phyloP scores from a whole-genome alignment of 1,140 invertebrate species.

The Uloborus diversus region DNA sequence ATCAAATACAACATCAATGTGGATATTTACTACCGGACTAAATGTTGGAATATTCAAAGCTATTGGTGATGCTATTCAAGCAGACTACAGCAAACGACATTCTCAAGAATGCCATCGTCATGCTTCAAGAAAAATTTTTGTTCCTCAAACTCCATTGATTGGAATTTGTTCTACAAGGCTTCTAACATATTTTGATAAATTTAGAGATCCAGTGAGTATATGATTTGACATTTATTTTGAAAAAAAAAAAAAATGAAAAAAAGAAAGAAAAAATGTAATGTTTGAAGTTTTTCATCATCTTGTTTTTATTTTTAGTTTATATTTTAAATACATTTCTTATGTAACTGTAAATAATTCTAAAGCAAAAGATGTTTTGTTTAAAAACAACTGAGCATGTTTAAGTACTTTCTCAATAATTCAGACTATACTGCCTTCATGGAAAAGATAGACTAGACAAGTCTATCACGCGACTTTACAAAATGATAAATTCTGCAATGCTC shows the following conservation, averaged over 20 bases:
- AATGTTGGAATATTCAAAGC: conserved; percentile 62
- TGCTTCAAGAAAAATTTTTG: background rate
- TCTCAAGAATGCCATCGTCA: conserved; percentile 21
- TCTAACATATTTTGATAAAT: conserved; percentile 21
- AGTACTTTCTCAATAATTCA: too few relatives aligned
- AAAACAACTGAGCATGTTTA: too few relatives aligned
- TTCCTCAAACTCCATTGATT: conserved; percentile 21
- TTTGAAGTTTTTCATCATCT: background rate
- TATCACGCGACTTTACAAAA: too few relatives aligned
- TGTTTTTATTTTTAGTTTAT: too few relatives aligned
- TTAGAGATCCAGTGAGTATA: background rate
- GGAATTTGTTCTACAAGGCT: conserved; percentile 16
- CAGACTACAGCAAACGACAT: conserved; percentile 58
- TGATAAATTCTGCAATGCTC: too few relatives aligned
- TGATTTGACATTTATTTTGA: too few relatives aligned
- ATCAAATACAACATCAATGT: conserved; percentile 65
- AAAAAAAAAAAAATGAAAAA: too few relatives aligned
- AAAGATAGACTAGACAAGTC: too few relatives aligned
- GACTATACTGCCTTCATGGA: too few relatives aligned
- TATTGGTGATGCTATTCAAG: conserved; percentile 63
- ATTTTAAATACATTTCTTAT: too few relatives aligned
- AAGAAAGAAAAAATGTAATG: background rate
- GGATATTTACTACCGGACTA: conserved; percentile 65
- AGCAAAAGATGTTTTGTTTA: too few relatives aligned
- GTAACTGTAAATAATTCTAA: too few relatives aligned